Evolutionary conservation across 2,888 invertebrate species (phyloP), one percentile per base, ranked within the genome.

Genomic region (Neoaliturus tenellus): DNA sequence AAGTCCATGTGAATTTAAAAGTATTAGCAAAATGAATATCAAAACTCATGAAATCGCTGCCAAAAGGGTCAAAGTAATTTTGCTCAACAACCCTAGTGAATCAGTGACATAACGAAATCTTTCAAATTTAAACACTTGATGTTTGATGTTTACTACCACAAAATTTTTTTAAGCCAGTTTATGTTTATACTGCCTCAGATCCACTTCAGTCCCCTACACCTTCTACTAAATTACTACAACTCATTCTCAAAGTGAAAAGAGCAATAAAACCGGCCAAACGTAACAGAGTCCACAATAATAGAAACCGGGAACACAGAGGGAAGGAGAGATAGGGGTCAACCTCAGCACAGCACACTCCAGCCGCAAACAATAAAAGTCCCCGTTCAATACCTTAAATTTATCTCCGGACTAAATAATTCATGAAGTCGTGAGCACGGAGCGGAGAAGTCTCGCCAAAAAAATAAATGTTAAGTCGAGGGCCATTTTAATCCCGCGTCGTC

Each of bases 381-480:
- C 78, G 78, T 51, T 78, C 78, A 78, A 78, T 78, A 78, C 78
- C 78, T 78, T 78, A 78, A 78, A 78, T 78, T 78, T 78, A 78
- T 78, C 78, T 55, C 48, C 31, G 48, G 33, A n/a, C 55, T 78
- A 78, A 48, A 82, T 82, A 82, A 82, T 82, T 82, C 82, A 82
- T 82, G 82, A 73, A 35, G 31, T n/a, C 25, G 55, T 25, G 25
- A 55, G 55, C 17, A 23, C 8, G n/a, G n/a, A n/a, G 31, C 33
- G 48, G 51, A 14, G 33, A 12, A 44, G 48, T 5, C 48, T 62
- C 44, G 73, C 82, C 82, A 51, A 82, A 69, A n/a, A 81, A 81
- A 82, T 48, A 71, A 71, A 73, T 35, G 55, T n/a, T n/a, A 82
- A 82, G 28, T 25, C 69, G 6, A 44, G 31, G 67, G 67, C 58